Percentiles rank a stretch among this genome's conserved stretches.
phyloP scores from a whole-genome alignment of 2,797 vertebrate genomes.

The Sebastes elongatus region DNA sequence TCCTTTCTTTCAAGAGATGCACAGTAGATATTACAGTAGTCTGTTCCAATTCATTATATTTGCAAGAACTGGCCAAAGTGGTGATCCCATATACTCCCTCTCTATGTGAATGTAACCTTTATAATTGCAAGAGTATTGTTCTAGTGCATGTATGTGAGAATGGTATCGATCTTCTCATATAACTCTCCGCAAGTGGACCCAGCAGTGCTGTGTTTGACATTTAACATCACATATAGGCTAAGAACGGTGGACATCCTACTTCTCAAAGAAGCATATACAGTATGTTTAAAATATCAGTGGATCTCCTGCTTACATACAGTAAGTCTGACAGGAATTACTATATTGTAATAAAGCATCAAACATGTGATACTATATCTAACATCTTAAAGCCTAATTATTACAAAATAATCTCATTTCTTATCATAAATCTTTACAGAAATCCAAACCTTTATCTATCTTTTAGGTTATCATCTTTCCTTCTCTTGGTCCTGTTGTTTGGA shows the following conservation, averaged over 20 bases:
- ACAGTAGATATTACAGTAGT: too few relatives aligned
- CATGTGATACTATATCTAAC: neutral
- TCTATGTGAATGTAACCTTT: too few relatives aligned
- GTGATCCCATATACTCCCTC: too few relatives aligned
- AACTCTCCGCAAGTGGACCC: neutral
- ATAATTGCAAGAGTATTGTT: too few relatives aligned
- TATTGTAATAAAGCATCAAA: neutral
- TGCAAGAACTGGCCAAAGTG: too few relatives aligned
- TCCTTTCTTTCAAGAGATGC: too few relatives aligned
- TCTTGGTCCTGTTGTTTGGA: constrained; percentile 48
- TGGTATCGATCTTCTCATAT: neutral
- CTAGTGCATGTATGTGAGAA: neutral
- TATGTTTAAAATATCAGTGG: neutral
- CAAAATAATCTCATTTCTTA: constrained; percentile 26
- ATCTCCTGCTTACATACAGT: neutral
- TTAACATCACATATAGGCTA: too few relatives aligned
- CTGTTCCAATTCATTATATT: too few relatives aligned
- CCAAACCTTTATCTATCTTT: constrained; percentile 36
- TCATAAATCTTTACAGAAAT: constrained; percentile 17
- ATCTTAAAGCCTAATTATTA: constrained; percentile 31
- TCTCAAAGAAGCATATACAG: neutral
- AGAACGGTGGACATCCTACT: neutral
- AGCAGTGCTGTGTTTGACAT: neutral
- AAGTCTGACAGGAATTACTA: neutral
- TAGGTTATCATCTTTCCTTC: constrained; percentile 33